Percentiles rank a stretch among this genome's conserved stretches.
Conservation (phyloP, 2,888 invertebrate species). For the Drosophila antonietae region DNA sequence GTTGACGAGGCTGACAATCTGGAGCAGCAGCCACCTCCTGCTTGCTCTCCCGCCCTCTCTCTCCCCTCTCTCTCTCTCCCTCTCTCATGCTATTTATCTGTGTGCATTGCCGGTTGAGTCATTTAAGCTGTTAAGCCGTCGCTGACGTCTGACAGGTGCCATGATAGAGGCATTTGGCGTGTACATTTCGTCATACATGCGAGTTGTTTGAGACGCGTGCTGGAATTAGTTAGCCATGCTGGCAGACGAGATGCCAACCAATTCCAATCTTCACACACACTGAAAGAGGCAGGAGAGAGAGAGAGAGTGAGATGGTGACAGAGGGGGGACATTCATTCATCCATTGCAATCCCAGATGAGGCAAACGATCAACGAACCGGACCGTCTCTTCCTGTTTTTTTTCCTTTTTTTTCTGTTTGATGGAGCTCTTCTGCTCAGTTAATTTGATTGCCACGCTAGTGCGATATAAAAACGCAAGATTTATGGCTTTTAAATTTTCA, state of each 20-base stretch:
- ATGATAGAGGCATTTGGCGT: constrained; percentile 47
- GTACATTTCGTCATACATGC: constrained; percentile 58
- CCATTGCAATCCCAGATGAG: constrained; percentile 36
- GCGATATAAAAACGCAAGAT: constrained; percentile 61
- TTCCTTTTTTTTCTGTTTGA: constrained; percentile 27
- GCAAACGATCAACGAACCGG: constrained; percentile 41
- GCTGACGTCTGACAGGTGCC: constrained; percentile 71
- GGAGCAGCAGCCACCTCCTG: constrained; percentile 40
- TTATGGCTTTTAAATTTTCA: constrained; percentile 73
- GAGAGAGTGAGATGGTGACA: neutral
- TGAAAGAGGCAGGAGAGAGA: neutral
- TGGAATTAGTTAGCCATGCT: constrained; percentile 56
- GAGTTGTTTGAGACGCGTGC: constrained; percentile 61
- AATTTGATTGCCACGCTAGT: constrained; percentile 64
- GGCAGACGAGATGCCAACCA: constrained; percentile 27
- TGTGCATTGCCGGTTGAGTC: constrained; percentile 31
- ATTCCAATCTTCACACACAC: constrained; percentile 4
- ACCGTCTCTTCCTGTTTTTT: constrained; percentile 44
- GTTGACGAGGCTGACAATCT: constrained; percentile 63
- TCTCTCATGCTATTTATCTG: neutral
- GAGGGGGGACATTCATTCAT: constrained; percentile 22
- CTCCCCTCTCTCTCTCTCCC: neutral
- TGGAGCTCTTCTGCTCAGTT: constrained; percentile 41
- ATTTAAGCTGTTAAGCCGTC: constrained; percentile 69
- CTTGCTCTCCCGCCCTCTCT: neutral